Conservation (phyloP, 2,888 invertebrate genomes). For the Aporophyla nigra region DNA sequence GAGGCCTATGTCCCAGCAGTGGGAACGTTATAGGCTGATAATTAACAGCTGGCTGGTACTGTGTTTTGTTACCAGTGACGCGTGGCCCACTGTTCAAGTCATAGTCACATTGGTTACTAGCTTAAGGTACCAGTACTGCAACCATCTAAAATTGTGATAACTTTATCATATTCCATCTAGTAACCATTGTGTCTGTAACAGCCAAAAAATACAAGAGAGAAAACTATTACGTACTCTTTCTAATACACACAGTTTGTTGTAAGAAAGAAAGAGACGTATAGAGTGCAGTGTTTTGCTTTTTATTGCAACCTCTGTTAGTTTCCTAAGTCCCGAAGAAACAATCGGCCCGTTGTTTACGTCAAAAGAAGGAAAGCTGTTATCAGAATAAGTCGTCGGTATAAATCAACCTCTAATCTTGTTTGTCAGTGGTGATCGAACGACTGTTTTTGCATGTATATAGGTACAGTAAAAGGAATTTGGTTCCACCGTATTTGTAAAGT, state of each 20-base stretch:
- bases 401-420: slow-evolving; percentile 83
- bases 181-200: background rate
- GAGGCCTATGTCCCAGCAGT: no score
- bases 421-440: slow-evolving; percentile 78
- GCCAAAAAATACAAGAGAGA: background rate
- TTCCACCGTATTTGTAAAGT: slow-evolving; percentile 47
- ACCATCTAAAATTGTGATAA: no score
- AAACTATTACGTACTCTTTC: slow-evolving; percentile 6
- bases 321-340: slow-evolving; percentile 58
- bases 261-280: background rate
- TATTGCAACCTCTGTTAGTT: slow-evolving; percentile 19
- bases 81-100: no score
- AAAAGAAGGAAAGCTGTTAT: slow-evolving; percentile 82
- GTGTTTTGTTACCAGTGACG: no score
- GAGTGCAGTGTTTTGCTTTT: background rate
- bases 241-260: background rate
- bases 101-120: background rate
- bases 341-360: slow-evolving; percentile 82
- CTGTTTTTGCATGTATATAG: slow-evolving; percentile 73
- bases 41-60: no score
- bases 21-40: no score
- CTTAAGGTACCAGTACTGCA: background rate
- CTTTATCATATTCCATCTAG: background rate
- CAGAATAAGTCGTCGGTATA: slow-evolving; percentile 82
- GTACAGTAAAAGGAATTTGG: slow-evolving; percentile 40